Conservation (phyloP, 1,140 invertebrate genomes). For the Wasmannia auropunctata region DNA sequence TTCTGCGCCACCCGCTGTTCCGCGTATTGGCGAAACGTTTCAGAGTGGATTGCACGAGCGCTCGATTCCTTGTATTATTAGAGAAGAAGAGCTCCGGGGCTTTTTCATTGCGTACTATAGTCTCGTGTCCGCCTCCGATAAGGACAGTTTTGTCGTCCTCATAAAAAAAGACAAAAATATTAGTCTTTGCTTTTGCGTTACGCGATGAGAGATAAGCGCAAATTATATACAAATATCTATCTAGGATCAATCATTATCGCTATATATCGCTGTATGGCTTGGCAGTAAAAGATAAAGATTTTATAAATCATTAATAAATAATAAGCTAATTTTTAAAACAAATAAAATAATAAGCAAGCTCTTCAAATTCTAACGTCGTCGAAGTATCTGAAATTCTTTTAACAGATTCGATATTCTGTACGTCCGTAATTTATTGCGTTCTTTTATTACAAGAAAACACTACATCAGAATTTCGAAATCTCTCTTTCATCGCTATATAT, state of each 20-base stretch:
- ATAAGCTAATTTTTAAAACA: not conserved
- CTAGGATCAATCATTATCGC: not conserved
- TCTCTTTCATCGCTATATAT: not conserved
- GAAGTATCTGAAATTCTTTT: not conserved
- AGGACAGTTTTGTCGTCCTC: not conserved
- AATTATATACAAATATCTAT: not conserved
- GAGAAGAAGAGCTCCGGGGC: slow-evolving; percentile 21
- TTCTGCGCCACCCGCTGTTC: slow-evolving; percentile 47
- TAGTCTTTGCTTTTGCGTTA: not conserved
- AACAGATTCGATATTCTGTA: not conserved
- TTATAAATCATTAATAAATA: slow-evolving; percentile 2
- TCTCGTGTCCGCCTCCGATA: not conserved
- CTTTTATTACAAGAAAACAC: not conserved
- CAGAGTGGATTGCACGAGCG: slow-evolving; percentile 51
- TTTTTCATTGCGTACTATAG: not conserved
- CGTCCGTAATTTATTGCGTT: no score
- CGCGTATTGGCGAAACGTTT: slow-evolving; percentile 52
- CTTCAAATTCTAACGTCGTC: not conserved
- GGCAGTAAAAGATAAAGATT: not conserved
- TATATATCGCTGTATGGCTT: not conserved
- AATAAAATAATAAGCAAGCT: not conserved
- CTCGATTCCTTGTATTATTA: slow-evolving; percentile 62
- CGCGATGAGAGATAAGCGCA: not conserved
- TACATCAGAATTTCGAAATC: not conserved
- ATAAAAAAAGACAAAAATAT: slow-evolving; percentile 3